These are phyloP conservation scores for Tenthredo notha DNA, from an alignment of 2,888 invertebrate genomes.

Conservation along the genomic window DNA sequence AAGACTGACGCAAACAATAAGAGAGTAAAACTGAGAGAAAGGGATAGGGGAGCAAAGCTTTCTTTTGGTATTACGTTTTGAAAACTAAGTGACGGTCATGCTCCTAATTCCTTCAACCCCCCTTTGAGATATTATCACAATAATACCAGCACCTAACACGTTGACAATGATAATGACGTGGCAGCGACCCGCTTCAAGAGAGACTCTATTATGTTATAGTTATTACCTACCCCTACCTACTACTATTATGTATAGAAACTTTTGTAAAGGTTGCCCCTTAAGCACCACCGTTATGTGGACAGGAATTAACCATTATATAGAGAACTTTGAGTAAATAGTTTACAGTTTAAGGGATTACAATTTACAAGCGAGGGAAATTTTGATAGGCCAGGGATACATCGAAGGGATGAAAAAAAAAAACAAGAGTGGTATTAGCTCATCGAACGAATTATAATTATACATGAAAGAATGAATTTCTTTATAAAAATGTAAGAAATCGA, in stretches of 20 bases:
- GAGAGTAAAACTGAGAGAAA: slow-evolving; percentile 16
- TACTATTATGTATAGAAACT: background rate
- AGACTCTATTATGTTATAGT: slow-evolving; percentile 24
- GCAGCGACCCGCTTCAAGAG: background rate
- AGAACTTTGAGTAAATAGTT: background rate
- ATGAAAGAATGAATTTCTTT: too few relatives aligned
- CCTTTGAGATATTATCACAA: background rate
- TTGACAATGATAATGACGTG: slow-evolving; percentile 14
- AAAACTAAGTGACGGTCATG: slow-evolving; percentile 1
- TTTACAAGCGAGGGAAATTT: background rate
- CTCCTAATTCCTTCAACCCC: background rate
- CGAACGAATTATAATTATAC: too few relatives aligned
- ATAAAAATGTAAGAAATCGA: background rate
- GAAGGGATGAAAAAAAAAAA: background rate
- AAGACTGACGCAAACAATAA: slow-evolving; percentile 24
- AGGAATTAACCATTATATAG: background rate
- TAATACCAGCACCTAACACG: background rate
- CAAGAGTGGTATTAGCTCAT: background rate
- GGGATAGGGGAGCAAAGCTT: background rate
- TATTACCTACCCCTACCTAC: background rate
- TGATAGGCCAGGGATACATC: background rate
- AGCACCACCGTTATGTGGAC: background rate
- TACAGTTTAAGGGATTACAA: background rate
- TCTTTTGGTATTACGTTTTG: background rate
- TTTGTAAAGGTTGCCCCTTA: background rate